Conservation (phyloP, 2,888 invertebrate genomes). For the Aphidoletes aphidimyza region DNA sequence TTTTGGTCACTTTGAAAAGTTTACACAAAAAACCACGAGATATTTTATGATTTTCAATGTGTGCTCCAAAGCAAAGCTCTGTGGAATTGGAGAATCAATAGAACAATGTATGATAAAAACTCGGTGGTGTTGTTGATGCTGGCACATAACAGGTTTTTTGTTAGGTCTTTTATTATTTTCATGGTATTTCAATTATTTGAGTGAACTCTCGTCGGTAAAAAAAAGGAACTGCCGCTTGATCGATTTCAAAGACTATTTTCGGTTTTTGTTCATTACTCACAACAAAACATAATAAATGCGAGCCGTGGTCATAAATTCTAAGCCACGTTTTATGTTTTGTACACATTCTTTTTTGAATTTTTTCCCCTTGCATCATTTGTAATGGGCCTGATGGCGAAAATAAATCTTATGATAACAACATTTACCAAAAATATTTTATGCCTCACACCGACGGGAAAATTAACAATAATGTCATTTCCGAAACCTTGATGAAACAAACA, state of each 20-base stretch:
- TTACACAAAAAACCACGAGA: neutral
- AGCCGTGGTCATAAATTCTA: neutral
- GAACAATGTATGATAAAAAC: constrained; percentile 13
- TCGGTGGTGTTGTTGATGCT: too few relatives aligned
- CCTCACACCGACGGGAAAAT: neutral
- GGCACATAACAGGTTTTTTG: neutral
- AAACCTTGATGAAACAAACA: neutral
- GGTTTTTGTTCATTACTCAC: neutral
- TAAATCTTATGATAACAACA: constrained; percentile 12
- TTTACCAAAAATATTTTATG: constrained; percentile 6
- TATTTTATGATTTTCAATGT: neutral
- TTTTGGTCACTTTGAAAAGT: neutral
- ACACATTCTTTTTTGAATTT: neutral
- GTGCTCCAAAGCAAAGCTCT: neutral
- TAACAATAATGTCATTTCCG: neutral
- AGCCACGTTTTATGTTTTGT: neutral
- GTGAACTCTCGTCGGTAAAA: too few relatives aligned
- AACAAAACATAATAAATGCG: neutral
- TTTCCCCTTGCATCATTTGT: neutral
- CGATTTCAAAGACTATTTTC: neutral
- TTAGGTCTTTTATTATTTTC: neutral
- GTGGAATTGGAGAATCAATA: neutral
- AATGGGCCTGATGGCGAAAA: neutral
- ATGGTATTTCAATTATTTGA: neutral
- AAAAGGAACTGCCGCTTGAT: too few relatives aligned